phyloP scores from a whole-genome alignment of 2,888 invertebrate species.

The Eudasyphora cyanicolor region DNA sequence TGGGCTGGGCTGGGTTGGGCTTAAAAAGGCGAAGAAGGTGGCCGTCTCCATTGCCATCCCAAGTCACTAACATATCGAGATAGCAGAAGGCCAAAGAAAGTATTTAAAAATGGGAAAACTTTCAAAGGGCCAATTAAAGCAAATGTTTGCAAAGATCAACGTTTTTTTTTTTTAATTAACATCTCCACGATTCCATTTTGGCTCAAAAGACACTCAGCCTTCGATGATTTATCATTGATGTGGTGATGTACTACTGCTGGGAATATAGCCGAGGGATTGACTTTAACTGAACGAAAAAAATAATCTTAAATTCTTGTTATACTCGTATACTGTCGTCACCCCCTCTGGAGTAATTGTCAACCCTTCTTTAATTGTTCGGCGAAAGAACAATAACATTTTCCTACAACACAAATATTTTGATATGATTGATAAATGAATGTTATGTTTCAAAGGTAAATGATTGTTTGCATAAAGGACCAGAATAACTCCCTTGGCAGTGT shows the following conservation, averaged over 20 bases:
- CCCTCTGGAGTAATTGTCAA: background rate
- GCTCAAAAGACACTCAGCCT: background rate
- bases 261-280: background rate
- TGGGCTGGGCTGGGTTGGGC: no score
- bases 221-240: background rate
- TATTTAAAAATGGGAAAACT: constrained; percentile 53
- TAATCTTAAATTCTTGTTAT: background rate
- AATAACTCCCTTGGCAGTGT: background rate
- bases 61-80: background rate
- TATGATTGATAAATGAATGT: background rate
- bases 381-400: background rate
- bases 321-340: background rate
- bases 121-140: constrained; percentile 62
- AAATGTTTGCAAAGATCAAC: constrained; percentile 57
- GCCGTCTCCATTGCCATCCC: no score
- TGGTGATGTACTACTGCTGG: background rate
- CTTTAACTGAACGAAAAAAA: background rate
- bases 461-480: background rate
- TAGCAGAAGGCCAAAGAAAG: constrained; percentile 48
- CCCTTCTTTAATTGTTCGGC: background rate
- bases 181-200: constrained; percentile 7
- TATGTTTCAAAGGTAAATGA: background rate
- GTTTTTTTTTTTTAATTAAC: constrained; percentile 54
- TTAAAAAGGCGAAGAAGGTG: no score
- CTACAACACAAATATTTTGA: background rate